Base-by-base conservation (phyloP, 2,888 invertebrate genomes). In the Trisateles emortualis region DNA sequence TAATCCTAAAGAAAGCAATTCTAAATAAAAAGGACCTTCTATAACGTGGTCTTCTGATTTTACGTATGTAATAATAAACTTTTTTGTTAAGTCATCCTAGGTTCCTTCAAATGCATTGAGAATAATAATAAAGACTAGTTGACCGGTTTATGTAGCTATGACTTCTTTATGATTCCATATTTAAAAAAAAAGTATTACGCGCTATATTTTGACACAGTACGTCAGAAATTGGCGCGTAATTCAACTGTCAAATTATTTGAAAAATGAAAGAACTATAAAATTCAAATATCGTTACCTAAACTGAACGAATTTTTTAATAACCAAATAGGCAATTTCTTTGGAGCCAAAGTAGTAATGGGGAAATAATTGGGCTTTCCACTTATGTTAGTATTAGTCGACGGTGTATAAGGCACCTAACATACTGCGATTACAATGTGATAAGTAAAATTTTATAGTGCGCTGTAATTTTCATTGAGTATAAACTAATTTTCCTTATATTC, bases 301-400 rank as follows among this genome's bases (percentile, higher is more conserved):
- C 35, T 47, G n/a, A n/a, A 41, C 53, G 52, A 63, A 63, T 30
- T 77, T 81, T 84, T 85, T 78, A 84, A 83, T 81, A 81, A 74
- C 67, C 52, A 78, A 81, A 81, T 77, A 77, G 75, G 73, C 72
- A 66, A 74, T 72, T 82, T 81, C 78, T 80, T 78, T 64, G 59
- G 66, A 66, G 71, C 70, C 61, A 72, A 78, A 73, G 72, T 76
- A 78, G 74, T 86, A 87, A 87, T 87, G 85, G 81, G 64, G 55
- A 83, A 78, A 87, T 87, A 87, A 87, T 87, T 86, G 87, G 73
- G 49, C 66, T 67, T 68, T 71, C 77, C 80, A 80, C 76, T 81
- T 79, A 72, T 71, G 70, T 65, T 66, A 72, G 60, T 78, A 78
- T 76, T 69, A 70, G 51, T 70, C 66, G 64, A 69, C 52, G 56